Percentiles rank a stretch among this genome's conserved stretches.
Evolutionary conservation across 2,113 vertebrate species (phyloP).

Genomic region (Psophia crepitans): DNA sequence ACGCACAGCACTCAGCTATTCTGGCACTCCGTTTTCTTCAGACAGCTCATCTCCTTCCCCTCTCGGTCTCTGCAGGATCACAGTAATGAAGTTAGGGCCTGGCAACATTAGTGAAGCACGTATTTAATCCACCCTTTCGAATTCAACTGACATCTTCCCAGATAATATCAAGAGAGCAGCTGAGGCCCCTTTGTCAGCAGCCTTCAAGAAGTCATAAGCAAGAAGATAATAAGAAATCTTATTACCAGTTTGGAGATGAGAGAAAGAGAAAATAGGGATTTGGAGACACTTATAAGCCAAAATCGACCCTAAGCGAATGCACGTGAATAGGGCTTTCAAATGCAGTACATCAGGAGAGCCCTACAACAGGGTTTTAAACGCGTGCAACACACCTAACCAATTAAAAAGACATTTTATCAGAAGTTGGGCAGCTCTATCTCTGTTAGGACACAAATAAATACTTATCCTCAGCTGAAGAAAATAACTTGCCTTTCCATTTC

Average conservation of each 20-base stretch:
- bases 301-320: background rate
- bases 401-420: constrained; percentile 9
- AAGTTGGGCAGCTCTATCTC: background rate
- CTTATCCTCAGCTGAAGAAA: background rate
- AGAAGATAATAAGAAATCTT: constrained; percentile 45
- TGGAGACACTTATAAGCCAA: background rate
- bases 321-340: background rate
- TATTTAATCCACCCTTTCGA: constrained; percentile 56
- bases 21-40: background rate
- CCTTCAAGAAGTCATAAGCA: constrained; percentile 14
- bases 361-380: background rate
- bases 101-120: constrained; percentile 12
- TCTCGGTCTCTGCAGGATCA: background rate
- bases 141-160: constrained; percentile 18
- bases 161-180: constrained; percentile 4
- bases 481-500: background rate
- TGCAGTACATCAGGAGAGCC: background rate
- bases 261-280: constrained; percentile 1
- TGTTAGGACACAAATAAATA: background rate
- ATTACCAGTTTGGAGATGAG: background rate
- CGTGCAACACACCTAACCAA: background rate
- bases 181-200: constrained; percentile 2
- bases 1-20: background rate
- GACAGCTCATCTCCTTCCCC: background rate
- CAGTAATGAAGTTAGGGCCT: constrained; percentile 11